phyloP scores from a whole-genome alignment of 2,797 vertebrate genomes.

The Syncerus caffer region DNA sequence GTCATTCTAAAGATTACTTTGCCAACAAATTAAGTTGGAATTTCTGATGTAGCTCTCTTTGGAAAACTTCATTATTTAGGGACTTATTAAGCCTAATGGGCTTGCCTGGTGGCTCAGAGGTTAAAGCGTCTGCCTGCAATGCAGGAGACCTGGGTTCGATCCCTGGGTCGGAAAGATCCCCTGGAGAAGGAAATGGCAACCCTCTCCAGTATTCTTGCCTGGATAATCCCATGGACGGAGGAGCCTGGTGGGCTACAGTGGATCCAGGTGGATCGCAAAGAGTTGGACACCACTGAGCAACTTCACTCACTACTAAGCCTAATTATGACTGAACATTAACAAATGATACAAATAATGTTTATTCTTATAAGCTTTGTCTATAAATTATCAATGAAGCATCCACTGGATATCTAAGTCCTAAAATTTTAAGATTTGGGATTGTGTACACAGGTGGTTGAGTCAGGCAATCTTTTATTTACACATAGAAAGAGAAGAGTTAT shows the following conservation, averaged over 20 bases:
- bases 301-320: background rate
- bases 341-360: background rate
- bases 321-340: background rate
- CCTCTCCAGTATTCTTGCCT: too few species aligned
- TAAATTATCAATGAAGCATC: background rate
- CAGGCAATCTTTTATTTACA: background rate
- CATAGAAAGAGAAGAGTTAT: background rate
- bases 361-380: background rate
- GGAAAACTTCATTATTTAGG: background rate
- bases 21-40: background rate
- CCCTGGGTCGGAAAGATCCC: too few species aligned
- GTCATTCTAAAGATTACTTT: background rate
- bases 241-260: too few species aligned
- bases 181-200: too few species aligned
- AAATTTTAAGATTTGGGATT: background rate
- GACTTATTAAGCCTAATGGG: background rate
- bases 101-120: too few species aligned
- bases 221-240: too few species aligned
- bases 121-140: too few species aligned
- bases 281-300: too few species aligned
- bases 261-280: too few species aligned
- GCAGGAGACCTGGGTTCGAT: too few species aligned
- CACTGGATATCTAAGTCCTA: background rate
- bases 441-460: background rate
- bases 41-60: background rate